A percentile compares a stretch with the other conserved stretches of the same genome.
Evolutionary conservation across 1,140 invertebrate species (phyloP).

Genomic region (Drusus annulatus): DNA sequence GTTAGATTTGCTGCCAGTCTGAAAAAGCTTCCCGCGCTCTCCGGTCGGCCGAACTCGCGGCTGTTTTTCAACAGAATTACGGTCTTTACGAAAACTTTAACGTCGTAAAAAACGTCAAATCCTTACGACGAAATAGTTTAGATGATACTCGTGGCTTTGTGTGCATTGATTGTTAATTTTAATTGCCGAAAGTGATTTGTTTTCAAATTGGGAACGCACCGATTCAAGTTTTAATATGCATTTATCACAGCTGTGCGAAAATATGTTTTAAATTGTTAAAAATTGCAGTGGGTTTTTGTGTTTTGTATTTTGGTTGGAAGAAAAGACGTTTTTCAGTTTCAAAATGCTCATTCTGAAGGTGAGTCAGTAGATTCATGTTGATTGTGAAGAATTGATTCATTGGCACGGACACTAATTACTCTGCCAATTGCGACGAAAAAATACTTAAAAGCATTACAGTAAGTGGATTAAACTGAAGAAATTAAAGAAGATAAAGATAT

Average conservation of each 20-base stretch:
- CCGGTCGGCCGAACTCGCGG: background rate
- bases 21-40: background rate
- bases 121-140: background rate
- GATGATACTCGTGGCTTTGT: background rate
- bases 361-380: constrained; percentile 23
- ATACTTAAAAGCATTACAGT: background rate
- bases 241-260: background rate
- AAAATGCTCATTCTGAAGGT: background rate
- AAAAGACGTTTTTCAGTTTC: too few relatives aligned
- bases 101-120: background rate
- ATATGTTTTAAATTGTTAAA: background rate
- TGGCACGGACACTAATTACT: background rate
- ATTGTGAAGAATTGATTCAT: background rate
- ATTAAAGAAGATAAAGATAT: constrained; percentile 2
- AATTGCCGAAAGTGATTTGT: background rate
- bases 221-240: background rate
- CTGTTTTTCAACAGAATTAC: background rate
- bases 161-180: background rate
- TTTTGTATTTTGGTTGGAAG: too few relatives aligned
- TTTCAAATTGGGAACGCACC: background rate
- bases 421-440: background rate
- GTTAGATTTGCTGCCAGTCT: background rate
- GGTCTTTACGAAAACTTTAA: background rate
- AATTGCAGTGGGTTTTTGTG: background rate
- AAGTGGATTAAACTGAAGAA: background rate